Evolutionary conservation across 2,113 vertebrate genomes (phyloP).

Genomic region (Alouatta palliata): DNA sequence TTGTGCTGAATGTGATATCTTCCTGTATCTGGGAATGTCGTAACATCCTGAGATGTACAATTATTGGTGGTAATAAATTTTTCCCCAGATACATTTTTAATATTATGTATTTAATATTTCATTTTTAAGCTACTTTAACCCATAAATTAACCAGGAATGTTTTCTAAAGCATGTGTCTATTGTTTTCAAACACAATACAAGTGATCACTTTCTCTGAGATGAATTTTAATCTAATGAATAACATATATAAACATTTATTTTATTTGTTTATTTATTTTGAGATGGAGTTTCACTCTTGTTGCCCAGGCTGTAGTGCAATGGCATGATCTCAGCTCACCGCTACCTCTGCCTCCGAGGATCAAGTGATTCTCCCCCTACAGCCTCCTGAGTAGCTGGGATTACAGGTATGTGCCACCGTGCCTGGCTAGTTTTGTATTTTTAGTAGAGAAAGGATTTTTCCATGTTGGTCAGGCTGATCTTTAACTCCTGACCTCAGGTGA

Average conservation of each 20-base stretch:
- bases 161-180: neutral
- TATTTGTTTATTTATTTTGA: too few species aligned
- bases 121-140: neutral
- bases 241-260: neutral
- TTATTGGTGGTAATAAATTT: neutral
- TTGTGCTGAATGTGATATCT: neutral
- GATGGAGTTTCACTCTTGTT: too few species aligned
- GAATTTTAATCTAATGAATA: neutral
- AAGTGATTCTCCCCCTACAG: too few species aligned
- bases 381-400: too few species aligned
- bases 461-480: too few species aligned
- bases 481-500: too few species aligned
- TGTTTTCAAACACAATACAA: neutral
- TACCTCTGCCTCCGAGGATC: too few species aligned
- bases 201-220: neutral
- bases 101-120: neutral
- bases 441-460: too few species aligned
- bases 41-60: neutral
- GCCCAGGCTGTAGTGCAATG: too few species aligned
- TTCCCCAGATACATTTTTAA: neutral
- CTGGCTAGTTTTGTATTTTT: too few species aligned
- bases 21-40: neutral
- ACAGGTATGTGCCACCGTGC: too few species aligned
- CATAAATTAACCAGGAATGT: neutral
- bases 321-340: too few species aligned